These are phyloP conservation scores for Scortum barcoo DNA, from an alignment of 2,113 vertebrate species.

Conservation along the genomic window DNA sequence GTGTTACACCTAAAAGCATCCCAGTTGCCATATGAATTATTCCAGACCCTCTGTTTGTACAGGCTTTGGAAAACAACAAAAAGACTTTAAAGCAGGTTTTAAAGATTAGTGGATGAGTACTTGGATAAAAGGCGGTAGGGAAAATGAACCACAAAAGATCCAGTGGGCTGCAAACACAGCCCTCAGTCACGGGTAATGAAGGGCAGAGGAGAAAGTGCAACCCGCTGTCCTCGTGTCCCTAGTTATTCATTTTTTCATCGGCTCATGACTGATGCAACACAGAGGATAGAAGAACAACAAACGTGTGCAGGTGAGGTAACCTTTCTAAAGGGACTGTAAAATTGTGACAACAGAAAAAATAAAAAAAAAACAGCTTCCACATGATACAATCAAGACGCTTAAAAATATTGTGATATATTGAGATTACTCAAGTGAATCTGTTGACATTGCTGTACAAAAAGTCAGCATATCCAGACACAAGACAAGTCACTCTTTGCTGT, in stretches of 20 bases:
- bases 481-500: background rate
- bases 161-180: conserved; percentile 27
- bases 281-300: conserved; percentile 26
- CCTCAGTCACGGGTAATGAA: conserved; percentile 32
- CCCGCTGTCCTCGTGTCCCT: conserved; percentile 7
- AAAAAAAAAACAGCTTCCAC: background rate
- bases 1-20: conserved; percentile 64
- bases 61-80: conserved; percentile 63
- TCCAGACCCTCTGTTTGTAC: conserved; percentile 56
- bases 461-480: background rate
- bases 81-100: conserved; percentile 55
- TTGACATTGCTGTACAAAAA: background rate
- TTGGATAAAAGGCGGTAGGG: conserved; percentile 43
- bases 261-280: conserved; percentile 37
- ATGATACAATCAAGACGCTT: background rate
- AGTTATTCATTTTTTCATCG: conserved; percentile 49
- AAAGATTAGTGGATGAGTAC: conserved; percentile 47
- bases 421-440: background rate
- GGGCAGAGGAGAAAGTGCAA: conserved; percentile 5
- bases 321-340: background rate
- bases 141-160: conserved; percentile 42
- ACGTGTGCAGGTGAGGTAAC: background rate
- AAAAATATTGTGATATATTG: background rate
- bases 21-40: conserved; percentile 73
- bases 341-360: conserved; percentile 1